A percentile compares a stretch with the other conserved stretches of the same genome.
phyloP scores from a whole-genome alignment of 2,113 vertebrate genomes.

The Phyllostomus discolor region DNA sequence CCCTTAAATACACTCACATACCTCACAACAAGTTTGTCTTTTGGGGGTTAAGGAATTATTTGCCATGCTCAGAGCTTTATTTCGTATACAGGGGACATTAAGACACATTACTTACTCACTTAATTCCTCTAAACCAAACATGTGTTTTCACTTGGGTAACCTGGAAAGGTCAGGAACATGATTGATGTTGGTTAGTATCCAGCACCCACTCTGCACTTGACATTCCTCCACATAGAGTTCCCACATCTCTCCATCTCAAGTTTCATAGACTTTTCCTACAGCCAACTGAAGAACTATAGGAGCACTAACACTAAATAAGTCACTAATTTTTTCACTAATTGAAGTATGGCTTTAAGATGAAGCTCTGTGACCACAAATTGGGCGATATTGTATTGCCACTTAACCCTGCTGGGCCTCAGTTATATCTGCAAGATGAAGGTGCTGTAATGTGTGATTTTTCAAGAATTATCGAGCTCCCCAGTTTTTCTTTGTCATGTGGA shows the following conservation, averaged over 20 bases:
- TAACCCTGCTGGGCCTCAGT: not conserved
- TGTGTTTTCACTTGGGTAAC: not conserved
- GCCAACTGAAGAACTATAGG: not conserved
- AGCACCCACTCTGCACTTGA: not conserved
- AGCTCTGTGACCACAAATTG: not conserved
- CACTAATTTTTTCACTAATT: not conserved
- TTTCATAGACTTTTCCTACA: not conserved
- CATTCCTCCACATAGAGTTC: fast-evolving
- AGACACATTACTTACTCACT: not conserved
- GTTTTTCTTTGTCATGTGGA: not conserved
- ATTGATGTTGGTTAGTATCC: not conserved
- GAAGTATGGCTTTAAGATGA: not conserved
- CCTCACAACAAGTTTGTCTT: not conserved
- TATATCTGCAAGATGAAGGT: not conserved
- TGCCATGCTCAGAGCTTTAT: not conserved
- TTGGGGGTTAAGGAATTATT: not conserved
- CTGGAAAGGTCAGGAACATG: not conserved
- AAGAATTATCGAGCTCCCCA: not conserved
- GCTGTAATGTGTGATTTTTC: not conserved
- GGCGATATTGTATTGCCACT: not conserved
- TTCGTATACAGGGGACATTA: not conserved
- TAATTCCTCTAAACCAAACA: not conserved
- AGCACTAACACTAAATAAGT: not conserved
- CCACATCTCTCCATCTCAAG: not conserved
- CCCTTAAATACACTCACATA: not conserved